Evolutionary conservation across 2,113 vertebrate genomes (phyloP).

Genomic region (Chloropsis hardwickii): DNA sequence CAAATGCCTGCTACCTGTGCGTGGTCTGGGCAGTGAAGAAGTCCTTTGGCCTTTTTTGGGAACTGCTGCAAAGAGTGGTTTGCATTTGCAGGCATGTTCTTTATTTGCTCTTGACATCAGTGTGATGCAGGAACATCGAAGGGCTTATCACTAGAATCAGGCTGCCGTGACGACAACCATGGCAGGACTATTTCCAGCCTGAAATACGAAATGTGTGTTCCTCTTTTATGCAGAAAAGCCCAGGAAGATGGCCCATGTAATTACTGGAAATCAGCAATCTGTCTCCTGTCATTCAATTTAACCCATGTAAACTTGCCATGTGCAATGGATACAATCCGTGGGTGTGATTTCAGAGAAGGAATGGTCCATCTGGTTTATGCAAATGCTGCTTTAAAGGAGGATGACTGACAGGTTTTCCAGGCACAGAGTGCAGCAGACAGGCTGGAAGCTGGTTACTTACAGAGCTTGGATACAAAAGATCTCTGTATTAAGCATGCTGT

Average conservation of each 20-base stretch:
- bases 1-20: not conserved
- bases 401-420: slow-evolving; percentile 10
- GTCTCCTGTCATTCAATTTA: slow-evolving; percentile 3
- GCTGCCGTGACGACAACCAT: not conserved
- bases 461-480: not conserved
- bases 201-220: not conserved
- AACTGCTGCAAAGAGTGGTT: not conserved
- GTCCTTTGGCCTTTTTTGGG: not conserved
- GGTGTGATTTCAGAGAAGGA: slow-evolving; percentile 27
- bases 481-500: not conserved
- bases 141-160: not conserved
- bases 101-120: not conserved
- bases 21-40: not conserved
- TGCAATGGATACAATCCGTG: not conserved
- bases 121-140: not conserved
- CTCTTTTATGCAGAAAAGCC: not conserved
- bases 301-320: not conserved
- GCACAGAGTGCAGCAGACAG: not conserved
- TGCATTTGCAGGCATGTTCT: not conserved
- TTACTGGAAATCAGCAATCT: slow-evolving; percentile 27
- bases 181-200: not conserved
- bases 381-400: slow-evolving; percentile 25
- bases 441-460: not conserved
- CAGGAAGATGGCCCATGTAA: not conserved
- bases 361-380: slow-evolving; percentile 50